These are phyloP conservation scores for Lasioglossum lativentre DNA, from an alignment of 2,888 invertebrate genomes.

Conservation along the genomic window DNA sequence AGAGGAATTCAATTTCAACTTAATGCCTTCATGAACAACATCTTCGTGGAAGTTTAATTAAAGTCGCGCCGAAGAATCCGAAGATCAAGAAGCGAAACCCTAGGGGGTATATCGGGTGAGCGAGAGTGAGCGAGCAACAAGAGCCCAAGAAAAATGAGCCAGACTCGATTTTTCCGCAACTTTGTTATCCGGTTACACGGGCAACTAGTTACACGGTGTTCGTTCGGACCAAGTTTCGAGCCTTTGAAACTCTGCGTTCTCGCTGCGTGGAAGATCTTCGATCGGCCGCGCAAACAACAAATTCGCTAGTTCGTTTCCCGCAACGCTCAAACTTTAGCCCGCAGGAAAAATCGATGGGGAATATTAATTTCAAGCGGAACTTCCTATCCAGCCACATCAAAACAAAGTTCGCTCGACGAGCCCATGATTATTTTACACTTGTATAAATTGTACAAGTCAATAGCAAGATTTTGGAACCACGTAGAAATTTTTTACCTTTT, in stretches of 20 bases:
- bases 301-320: neutral
- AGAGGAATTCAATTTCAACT: conserved; percentile 56
- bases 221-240: neutral
- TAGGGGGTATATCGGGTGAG: conserved; percentile 25
- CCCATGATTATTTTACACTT: neutral
- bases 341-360: neutral
- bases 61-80: conserved; percentile 27
- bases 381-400: neutral
- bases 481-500: no score
- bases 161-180: conserved; percentile 1
- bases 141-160: neutral
- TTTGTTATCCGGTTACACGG: conserved; percentile 10
- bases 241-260: conserved; percentile 1
- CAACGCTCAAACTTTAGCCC: neutral
- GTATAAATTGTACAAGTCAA: no score
- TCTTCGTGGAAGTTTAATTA: conserved; percentile 51
- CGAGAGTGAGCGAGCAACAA: neutral
- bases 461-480: no score
- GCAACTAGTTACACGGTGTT: conserved; percentile 14
- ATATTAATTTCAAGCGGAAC: neutral
- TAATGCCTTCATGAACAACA: conserved; percentile 37
- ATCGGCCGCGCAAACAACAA: neutral
- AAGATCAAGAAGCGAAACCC: conserved; percentile 40
- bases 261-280: neutral
- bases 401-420: neutral